Percentiles rank a stretch among this genome's conserved stretches.
Conservation (phyloP, 1,140 invertebrate genomes). For the Hyles vespertilio region DNA sequence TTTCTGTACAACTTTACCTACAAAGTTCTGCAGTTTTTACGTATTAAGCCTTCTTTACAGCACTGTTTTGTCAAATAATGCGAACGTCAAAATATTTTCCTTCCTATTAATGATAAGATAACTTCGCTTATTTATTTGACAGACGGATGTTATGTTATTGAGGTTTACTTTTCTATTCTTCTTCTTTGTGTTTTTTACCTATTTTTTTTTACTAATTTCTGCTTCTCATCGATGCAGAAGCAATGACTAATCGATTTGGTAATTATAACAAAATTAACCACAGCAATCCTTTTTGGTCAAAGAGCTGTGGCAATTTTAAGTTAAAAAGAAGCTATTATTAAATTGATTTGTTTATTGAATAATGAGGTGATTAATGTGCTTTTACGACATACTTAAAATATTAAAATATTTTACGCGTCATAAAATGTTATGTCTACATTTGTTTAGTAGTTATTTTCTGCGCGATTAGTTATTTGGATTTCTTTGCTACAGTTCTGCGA, state of each 20-base stretch:
- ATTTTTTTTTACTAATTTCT: slow-evolving; percentile 24
- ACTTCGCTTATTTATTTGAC: too few species aligned
- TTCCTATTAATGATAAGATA: too few species aligned
- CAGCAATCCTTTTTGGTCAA: slow-evolving; percentile 58
- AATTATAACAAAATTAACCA: slow-evolving; percentile 40
- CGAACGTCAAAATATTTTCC: too few species aligned
- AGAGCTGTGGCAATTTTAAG: slow-evolving; percentile 25
- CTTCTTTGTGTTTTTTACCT: slow-evolving; percentile 24
- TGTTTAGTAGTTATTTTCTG: too few species aligned
- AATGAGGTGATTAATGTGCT: not conserved
- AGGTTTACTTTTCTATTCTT: slow-evolving; percentile 14
- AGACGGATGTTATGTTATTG: not conserved
- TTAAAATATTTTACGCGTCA: not conserved
- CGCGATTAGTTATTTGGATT: not conserved
- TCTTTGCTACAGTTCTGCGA: slow-evolving; percentile 35
- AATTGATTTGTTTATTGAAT: not conserved
- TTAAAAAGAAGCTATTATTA: too few species aligned
- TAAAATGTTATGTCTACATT: too few species aligned
- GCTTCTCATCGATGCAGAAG: slow-evolving; percentile 69
- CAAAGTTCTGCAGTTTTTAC: too few species aligned
- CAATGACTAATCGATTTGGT: slow-evolving; percentile 44
- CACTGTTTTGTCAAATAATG: too few species aligned
- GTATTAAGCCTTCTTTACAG: too few species aligned
- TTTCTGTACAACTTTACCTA: too few species aligned
- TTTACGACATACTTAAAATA: not conserved